A percentile compares a stretch with the other conserved stretches of the same genome.
Conservation (phyloP, 2,888 invertebrate genomes). For the Halictus quadricinctus region DNA sequence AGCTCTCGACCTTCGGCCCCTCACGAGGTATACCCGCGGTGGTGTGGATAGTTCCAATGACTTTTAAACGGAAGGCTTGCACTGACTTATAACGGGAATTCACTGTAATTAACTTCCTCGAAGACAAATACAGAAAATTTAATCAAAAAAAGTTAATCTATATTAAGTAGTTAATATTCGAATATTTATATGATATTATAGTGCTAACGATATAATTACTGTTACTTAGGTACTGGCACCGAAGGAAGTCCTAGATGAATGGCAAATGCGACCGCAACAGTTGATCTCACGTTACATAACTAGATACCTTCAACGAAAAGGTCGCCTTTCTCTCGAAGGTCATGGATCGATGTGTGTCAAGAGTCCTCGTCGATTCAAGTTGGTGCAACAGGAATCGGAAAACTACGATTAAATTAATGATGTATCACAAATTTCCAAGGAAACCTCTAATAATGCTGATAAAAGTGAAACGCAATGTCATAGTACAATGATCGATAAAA, state of each 20-base stretch:
- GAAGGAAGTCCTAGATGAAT: conserved; percentile 94
- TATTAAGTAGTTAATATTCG: background rate
- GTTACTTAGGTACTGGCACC: conserved; percentile 87
- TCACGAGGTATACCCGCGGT: too few species aligned
- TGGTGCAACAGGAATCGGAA: conserved; percentile 95
- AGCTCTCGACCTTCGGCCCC: too few species aligned
- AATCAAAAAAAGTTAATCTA: too few species aligned
- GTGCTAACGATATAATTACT: background rate
- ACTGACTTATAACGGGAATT: too few species aligned
- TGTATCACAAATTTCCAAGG: background rate
- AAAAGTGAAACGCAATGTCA: background rate
- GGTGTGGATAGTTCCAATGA: too few species aligned
- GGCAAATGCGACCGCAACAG: conserved; percentile 94
- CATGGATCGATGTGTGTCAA: conserved; percentile 92
- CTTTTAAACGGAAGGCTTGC: too few species aligned
- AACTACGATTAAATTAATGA: conserved; percentile 88
- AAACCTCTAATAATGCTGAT: background rate
- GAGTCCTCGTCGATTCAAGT: conserved; percentile 93
- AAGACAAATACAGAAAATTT: too few species aligned
- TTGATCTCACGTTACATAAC: conserved; percentile 93
- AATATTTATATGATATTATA: background rate
- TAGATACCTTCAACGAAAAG: conserved; percentile 91
- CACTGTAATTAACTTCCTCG: too few species aligned
- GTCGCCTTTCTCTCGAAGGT: conserved; percentile 87
- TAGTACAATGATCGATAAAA: conserved; percentile 8